These are phyloP conservation scores for Leiothrix lutea DNA, from an alignment of 2,113 vertebrate genomes.

Conservation along the genomic window DNA sequence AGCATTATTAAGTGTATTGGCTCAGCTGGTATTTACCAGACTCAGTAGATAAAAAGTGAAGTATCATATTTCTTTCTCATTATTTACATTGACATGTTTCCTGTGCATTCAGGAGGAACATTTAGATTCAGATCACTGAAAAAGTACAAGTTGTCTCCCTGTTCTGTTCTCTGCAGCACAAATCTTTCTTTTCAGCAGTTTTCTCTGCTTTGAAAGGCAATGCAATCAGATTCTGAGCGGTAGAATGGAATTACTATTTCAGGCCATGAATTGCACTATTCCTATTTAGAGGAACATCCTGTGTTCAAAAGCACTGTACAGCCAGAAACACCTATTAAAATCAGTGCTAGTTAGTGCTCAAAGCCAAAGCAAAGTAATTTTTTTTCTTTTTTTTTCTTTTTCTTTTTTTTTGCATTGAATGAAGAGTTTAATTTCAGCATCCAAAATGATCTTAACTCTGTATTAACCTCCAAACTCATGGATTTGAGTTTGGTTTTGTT, in stretches of 20 bases:
- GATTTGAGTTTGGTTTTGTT: not conserved
- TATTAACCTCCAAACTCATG: not conserved
- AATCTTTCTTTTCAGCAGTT: slow-evolving; percentile 2
- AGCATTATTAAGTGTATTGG: not conserved
- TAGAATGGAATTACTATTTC: not conserved
- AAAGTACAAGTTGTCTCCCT: slow-evolving; percentile 10
- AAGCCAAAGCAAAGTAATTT: not conserved
- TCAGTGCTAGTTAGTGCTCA: not conserved
- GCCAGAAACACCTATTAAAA: not conserved
- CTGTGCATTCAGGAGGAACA: not conserved
- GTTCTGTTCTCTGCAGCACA: not conserved
- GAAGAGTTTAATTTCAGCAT: not conserved
- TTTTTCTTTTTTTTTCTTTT: not conserved
- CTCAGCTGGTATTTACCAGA: not conserved
- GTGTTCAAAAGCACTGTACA: not conserved
- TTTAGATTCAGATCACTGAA: not conserved
- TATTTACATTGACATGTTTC: not conserved
- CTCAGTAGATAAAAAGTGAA: not conserved
- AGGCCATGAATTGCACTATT: not conserved
- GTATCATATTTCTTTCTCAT: not conserved
- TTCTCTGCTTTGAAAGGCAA: slow-evolving; percentile 14
- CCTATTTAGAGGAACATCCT: not conserved
- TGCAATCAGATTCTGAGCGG: not conserved
- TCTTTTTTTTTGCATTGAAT: not conserved
- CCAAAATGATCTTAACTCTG: not conserved